Base-by-base conservation (phyloP, 2,113 vertebrate genomes). In the Galbula dea region DNA sequence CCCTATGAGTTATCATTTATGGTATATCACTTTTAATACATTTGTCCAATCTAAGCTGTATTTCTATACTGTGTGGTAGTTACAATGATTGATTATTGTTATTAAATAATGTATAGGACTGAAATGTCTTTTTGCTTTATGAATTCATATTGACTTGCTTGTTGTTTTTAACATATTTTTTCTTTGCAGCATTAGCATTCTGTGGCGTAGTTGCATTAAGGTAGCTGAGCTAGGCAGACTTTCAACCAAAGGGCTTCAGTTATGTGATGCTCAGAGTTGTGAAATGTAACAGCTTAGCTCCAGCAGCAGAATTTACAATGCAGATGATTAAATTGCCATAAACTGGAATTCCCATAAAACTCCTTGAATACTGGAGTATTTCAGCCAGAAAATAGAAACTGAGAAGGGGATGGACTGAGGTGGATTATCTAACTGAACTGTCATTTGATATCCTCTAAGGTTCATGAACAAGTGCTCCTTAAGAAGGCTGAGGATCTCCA, bases 51-150 rank as follows among this genome's bases (percentile, higher is more conserved):
- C 72, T 73, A 65, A 93, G 15, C 51, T 89, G 9, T 52, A 74
- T 84, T 90, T 79, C 36, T 91, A 32, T 59, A 69, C 36, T n/a
- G 4, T 67, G 15, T 79, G 46, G 24, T 65, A 95, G 59, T 58
- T 78, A 76, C 68, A 84, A n/a, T 63, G 73, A 85, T 75, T 65
- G 23, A 86, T 61, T 81, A 59, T 8, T 82, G 94, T 61, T 81
- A 72, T 55, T 83, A 81, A 93, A 75, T 67, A 23, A 88, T 57
- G 6, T 45, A 57, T 85, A 67, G 23, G 5, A 2, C 72, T 91
- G 65, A 91, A 93, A 78, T 76, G 43, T 36, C 66, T 74, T 91
- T 89, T 93, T 84, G 15, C 10, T 84, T 86, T 71, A 87, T 36
- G n/a, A 76, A 78, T 74, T 88, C 51, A 43, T 37, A 54, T 51